Conservation (phyloP, 2,113 vertebrate genomes). For the Etia nguti region DNA sequence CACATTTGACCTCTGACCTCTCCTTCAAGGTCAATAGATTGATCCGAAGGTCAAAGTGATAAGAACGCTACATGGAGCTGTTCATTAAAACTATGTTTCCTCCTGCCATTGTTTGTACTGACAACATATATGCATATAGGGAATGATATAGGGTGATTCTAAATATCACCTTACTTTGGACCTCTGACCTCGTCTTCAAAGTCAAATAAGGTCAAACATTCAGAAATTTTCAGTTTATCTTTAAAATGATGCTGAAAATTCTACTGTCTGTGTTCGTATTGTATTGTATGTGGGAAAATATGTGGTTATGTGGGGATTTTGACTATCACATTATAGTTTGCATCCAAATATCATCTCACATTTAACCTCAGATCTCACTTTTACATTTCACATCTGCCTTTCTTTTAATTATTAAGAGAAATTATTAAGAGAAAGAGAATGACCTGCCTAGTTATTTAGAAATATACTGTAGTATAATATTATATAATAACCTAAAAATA, state of each 20-base stretch:
- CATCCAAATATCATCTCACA: not conserved
- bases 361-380: not conserved
- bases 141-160: not conserved
- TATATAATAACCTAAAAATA: not conserved
- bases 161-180: not conserved
- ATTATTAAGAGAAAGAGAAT: not conserved
- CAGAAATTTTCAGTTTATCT: rapidly evolving
- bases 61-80: not conserved
- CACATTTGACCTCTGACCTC: not conserved
- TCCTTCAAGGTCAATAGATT: not conserved
- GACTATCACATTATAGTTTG: not conserved
- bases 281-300: not conserved
- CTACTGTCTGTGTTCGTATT: not conserved
- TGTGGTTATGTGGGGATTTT: not conserved
- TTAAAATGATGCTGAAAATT: not conserved
- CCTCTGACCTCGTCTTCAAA: not conserved
- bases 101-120: not conserved
- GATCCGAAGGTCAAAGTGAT: not conserved
- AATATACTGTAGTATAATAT: not conserved
- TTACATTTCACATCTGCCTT: not conserved
- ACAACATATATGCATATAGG: not conserved
- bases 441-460: not conserved
- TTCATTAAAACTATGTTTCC: not conserved
- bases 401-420: not conserved
- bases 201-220: not conserved